Conservation (phyloP, 2,797 vertebrate genomes). For the Lutjanus campechanus region DNA sequence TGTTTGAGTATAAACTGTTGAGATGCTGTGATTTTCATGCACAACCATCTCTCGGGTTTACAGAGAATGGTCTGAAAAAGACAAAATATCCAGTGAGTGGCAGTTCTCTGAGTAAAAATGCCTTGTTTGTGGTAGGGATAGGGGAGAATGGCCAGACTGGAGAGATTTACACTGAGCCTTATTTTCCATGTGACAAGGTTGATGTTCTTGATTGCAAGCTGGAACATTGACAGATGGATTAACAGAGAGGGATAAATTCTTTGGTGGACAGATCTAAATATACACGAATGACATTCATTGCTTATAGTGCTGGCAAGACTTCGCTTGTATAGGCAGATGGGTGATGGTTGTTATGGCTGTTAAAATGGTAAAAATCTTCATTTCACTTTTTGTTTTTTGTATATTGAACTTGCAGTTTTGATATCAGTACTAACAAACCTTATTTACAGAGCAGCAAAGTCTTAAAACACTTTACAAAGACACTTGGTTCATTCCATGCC, state of each 20-base stretch:
- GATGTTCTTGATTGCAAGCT: not conserved
- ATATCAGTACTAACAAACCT: not conserved
- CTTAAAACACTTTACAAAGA: not conserved
- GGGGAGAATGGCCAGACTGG: no score
- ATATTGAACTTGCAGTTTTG: not conserved
- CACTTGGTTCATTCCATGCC: not conserved
- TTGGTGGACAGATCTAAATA: not conserved
- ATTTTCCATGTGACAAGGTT: not conserved
- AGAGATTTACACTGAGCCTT: not conserved
- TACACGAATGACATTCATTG: not conserved
- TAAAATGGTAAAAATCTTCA: not conserved
- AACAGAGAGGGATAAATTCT: not conserved
- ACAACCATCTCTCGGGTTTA: no score
- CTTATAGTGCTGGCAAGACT: not conserved
- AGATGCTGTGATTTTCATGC: no score
- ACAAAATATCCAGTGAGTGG: no score
- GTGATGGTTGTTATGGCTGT: not conserved
- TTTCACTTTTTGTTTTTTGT: not conserved
- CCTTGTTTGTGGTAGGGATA: no score
- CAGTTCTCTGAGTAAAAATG: no score
- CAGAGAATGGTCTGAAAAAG: no score
- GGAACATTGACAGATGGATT: not conserved
- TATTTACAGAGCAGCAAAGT: not conserved
- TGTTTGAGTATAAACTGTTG: no score
- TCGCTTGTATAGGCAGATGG: not conserved